Conservation (phyloP, 2,113 vertebrate species). For the Oxygymnocypris stewartii region DNA sequence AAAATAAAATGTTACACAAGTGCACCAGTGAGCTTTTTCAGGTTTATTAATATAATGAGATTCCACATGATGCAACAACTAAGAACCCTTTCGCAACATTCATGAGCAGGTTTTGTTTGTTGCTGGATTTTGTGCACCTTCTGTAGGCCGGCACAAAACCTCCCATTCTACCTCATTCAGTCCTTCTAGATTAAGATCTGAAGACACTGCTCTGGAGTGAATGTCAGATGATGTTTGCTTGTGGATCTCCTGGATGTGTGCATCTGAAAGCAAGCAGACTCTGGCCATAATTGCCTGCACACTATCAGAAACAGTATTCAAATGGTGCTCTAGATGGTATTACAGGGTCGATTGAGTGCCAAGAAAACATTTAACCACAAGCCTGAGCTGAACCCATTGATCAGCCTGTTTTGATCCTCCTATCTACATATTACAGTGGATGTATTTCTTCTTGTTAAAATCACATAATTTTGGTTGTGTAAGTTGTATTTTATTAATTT, state of each 20-base stretch:
- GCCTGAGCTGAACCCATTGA: background rate
- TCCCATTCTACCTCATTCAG: constrained; percentile 20
- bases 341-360: background rate
- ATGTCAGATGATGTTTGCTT: constrained; percentile 5
- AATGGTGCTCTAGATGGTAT: background rate
- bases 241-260: background rate
- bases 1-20: background rate
- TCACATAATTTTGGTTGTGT: background rate
- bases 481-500: background rate
- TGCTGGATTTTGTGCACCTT: background rate
- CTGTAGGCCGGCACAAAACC: background rate
- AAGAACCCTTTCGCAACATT: constrained; percentile 9
- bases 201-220: background rate
- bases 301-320: background rate
- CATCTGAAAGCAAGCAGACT: background rate
- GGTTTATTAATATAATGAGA: constrained; percentile 16
- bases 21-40: constrained; percentile 1
- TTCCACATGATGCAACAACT: constrained; percentile 14
- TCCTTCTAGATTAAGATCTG: constrained; percentile 20
- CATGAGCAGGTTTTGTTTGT: constrained; percentile 3
- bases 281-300: background rate
- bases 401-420: background rate
- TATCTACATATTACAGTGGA: background rate
- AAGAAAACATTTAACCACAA: background rate
- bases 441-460: background rate